Evolutionary conservation across 2,888 invertebrate species (phyloP).

Genomic region (Schrankia costaestrigalis): DNA sequence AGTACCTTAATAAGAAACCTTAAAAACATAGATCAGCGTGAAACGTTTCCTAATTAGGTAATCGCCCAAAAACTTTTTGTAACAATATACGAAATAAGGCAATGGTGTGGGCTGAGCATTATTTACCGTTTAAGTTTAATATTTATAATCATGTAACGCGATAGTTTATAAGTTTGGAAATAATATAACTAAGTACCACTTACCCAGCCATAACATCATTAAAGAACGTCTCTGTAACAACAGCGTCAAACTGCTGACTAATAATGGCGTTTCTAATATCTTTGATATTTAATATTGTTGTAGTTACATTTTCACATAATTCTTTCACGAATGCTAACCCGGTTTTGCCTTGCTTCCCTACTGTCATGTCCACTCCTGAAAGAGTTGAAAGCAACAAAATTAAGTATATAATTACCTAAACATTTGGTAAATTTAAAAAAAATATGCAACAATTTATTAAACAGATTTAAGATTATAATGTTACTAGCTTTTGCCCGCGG

Average conservation of each 20-base stretch:
- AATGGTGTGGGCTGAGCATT: not conserved
- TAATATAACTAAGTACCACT: not conserved
- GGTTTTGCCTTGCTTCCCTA: not conserved
- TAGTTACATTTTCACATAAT: slow-evolving; percentile 41
- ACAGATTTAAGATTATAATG: no score
- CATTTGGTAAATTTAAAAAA: no score
- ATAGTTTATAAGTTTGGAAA: not conserved
- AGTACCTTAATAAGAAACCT: no score
- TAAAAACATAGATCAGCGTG: no score
- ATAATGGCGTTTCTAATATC: slow-evolving; percentile 30
- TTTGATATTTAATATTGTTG: slow-evolving; percentile 14
- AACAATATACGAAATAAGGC: not conserved
- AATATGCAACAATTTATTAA: no score
- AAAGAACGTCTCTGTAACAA: slow-evolving; percentile 59
- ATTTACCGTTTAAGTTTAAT: no score
- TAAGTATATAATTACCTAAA: not conserved
- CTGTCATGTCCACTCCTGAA: slow-evolving; percentile 31
- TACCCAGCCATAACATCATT: slow-evolving; percentile 47
- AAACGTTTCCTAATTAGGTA: not conserved
- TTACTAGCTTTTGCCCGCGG: no score
- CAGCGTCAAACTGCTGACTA: slow-evolving; percentile 49
- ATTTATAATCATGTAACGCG: not conserved
- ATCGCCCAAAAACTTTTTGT: not conserved
- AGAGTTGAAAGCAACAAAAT: not conserved
- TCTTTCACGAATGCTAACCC: slow-evolving; percentile 25